Conservation (phyloP, 2,888 invertebrate species). For the Villa cingulata region DNA sequence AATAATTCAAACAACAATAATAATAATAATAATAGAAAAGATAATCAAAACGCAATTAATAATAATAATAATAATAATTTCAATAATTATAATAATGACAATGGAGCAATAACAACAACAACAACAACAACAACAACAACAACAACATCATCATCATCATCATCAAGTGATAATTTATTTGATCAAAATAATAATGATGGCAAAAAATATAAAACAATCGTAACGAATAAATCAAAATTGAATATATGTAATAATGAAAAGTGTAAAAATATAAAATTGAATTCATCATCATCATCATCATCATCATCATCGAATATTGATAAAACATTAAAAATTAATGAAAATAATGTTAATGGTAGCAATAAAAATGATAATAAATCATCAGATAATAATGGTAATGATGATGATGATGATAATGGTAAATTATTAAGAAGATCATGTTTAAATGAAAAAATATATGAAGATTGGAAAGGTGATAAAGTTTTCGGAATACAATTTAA, state of each 20-base stretch:
- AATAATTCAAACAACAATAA: background rate
- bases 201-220: background rate
- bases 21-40: background rate
- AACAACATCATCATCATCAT: no score
- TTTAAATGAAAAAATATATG: background rate
- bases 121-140: background rate
- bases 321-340: background rate
- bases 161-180: no score
- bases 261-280: background rate
- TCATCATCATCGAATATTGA: no score
- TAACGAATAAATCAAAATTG: background rate
- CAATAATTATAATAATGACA: no score
- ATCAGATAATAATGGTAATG: background rate
- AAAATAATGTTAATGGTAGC: background rate
- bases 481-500: conserved; percentile 38
- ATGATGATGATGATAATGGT: background rate
- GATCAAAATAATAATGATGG: background rate
- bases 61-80: no score
- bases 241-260: background rate
- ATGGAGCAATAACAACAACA: background rate
- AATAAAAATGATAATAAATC: background rate
- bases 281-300: no score
- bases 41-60: no score
- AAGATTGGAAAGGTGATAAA: background rate
- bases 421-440: background rate